phyloP scores from a whole-genome alignment of 2,113 vertebrate genomes.

The Gavialis gangeticus region DNA sequence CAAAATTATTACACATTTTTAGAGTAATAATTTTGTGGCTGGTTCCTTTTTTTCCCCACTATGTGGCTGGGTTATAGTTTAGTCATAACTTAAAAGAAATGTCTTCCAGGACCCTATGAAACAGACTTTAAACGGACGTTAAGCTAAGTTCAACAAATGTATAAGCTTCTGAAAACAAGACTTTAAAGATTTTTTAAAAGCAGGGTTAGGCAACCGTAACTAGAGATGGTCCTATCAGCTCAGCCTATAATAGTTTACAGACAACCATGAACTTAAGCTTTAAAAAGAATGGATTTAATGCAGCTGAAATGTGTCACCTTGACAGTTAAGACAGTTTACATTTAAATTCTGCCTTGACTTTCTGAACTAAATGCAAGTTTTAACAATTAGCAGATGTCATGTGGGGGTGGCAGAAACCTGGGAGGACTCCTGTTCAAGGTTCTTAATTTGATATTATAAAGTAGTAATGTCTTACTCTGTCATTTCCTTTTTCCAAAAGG shows the following conservation, averaged over 20 bases:
- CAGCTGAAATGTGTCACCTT: not conserved
- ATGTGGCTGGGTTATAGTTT: no score
- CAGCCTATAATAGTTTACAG: not conserved
- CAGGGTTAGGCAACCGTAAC: not conserved
- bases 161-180: no score
- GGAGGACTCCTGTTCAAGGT: not conserved
- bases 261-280: not conserved
- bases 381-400: not conserved
- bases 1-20: no score
- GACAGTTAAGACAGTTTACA: not conserved
- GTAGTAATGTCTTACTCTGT: not conserved
- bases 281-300: not conserved
- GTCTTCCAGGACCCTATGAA: no score
- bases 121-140: no score
- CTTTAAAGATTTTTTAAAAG: no score
- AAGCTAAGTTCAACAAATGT: no score
- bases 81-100: no score
- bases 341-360: not conserved
- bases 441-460: not conserved
- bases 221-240: not conserved
- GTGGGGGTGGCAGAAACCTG: not conserved
- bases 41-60: no score
- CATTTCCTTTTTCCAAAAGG: not conserved
- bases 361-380: not conserved
- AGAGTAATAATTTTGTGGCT: no score